Conservation (phyloP, 2,797 vertebrate species). For the Avahi laniger region DNA sequence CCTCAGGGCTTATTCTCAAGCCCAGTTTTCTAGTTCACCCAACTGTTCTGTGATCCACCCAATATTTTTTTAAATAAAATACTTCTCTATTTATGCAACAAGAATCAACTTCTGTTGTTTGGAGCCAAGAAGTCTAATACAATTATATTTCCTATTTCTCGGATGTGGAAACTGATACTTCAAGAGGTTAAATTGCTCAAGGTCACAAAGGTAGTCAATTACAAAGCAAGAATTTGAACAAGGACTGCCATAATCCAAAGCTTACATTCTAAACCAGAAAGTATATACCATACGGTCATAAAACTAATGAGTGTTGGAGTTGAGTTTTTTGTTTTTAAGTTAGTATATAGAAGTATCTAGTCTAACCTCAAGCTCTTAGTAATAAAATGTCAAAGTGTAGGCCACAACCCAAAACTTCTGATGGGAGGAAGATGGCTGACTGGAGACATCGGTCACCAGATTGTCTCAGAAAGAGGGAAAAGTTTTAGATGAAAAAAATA, state of each 20-base stretch:
- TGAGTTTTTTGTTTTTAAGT: not conserved
- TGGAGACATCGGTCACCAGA: too few relatives aligned
- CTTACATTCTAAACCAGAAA: not conserved
- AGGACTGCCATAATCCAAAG: not conserved
- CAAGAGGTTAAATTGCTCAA: not conserved
- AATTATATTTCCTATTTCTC: not conserved
- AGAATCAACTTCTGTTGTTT: not conserved
- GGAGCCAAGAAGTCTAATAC: not conserved
- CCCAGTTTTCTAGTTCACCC: not conserved
- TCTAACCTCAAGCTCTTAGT: not conserved
- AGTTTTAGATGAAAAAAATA: too few relatives aligned
- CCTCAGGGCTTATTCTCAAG: not conserved
- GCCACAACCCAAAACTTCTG: not conserved
- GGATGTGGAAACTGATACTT: not conserved
- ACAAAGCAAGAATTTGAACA: not conserved
- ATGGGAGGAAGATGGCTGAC: too few relatives aligned
- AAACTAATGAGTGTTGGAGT: not conserved
- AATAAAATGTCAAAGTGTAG: not conserved
- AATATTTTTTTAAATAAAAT: not conserved
- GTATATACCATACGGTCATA: not conserved
- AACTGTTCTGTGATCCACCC: not conserved
- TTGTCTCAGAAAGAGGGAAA: too few relatives aligned
- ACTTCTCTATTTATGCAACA: not conserved
- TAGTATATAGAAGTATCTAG: not conserved
- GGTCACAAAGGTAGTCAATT: not conserved